phyloP scores from a whole-genome alignment of 2,888 invertebrate species.

The Pandemis cinnamomeana region DNA sequence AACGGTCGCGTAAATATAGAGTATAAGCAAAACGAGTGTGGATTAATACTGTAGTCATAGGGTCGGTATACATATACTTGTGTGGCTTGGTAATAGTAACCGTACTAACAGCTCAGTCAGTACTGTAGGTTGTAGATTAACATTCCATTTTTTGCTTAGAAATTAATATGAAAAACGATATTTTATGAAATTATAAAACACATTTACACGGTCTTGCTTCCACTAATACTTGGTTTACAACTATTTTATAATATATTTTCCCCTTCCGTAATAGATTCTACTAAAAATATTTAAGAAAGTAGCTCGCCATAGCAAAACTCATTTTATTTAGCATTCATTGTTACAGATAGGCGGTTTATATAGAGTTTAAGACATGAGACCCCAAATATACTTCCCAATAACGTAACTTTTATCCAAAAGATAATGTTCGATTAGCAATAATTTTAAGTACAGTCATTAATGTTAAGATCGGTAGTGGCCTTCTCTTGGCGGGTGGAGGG shows the following conservation, averaged over 20 bases:
- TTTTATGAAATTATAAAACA: slow-evolving; percentile 16
- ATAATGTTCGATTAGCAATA: slow-evolving; percentile 46
- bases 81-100: slow-evolving; percentile 50
- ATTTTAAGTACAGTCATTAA: slow-evolving; percentile 45
- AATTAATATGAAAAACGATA: slow-evolving; percentile 28
- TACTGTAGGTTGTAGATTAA: slow-evolving; percentile 72
- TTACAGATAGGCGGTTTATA: slow-evolving; percentile 10
- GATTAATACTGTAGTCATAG: slow-evolving; percentile 41
- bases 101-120: slow-evolving; percentile 58
- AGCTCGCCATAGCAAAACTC: slow-evolving; percentile 15
- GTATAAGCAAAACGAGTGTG: slow-evolving; percentile 41
- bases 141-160: slow-evolving; percentile 64
- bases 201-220: slow-evolving; percentile 13
- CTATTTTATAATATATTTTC: slow-evolving; percentile 22
- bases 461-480: slow-evolving; percentile 47
- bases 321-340: slow-evolving; percentile 14
- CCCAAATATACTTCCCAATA: slow-evolving; percentile 29
- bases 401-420: slow-evolving; percentile 16
- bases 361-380: slow-evolving; percentile 16
- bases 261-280: neutral
- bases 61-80: slow-evolving; percentile 40
- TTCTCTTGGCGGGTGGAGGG: slow-evolving; percentile 42
- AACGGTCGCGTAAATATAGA: slow-evolving; percentile 30
- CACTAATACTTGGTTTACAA: slow-evolving; percentile 25
- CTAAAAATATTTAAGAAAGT: slow-evolving; percentile 14